Percentiles rank a stretch among this genome's conserved stretches.
Evolutionary conservation across 1,140 invertebrate species (phyloP).

Genomic region (Brachionus manjavacas): DNA sequence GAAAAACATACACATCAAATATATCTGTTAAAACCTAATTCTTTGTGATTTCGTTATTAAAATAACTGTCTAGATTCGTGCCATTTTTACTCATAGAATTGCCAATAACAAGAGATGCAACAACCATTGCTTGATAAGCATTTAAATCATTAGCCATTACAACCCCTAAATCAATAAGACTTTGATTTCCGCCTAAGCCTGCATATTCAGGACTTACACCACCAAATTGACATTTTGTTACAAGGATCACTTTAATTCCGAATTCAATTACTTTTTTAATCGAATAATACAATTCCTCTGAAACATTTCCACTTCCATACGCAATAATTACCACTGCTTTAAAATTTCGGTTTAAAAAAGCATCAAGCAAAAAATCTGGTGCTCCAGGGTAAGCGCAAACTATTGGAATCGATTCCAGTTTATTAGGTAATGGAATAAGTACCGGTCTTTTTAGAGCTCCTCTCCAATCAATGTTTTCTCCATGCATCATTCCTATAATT

Average conservation of each 20-base stretch:
- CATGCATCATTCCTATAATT: conserved; percentile 14
- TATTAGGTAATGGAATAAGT: not conserved
- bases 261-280: not conserved
- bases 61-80: conserved; percentile 10
- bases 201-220: conserved; percentile 15
- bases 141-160: conserved; percentile 33
- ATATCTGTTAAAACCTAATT: too few relatives aligned
- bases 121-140: conserved; percentile 20
- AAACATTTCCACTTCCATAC: conserved; percentile 29
- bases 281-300: not conserved
- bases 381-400: conserved; percentile 11
- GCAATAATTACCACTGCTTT: conserved; percentile 1
- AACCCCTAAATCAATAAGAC: not conserved
- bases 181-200: not conserved
- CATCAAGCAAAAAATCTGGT: not conserved
- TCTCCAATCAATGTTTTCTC: not conserved
- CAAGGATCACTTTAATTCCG: not conserved
- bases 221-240: conserved; percentile 31
- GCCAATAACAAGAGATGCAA: not conserved
- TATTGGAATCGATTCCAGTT: not conserved
- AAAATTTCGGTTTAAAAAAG: not conserved
- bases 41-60: conserved; percentile 5
- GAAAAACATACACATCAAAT: too few relatives aligned
- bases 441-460: not conserved
- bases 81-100: not conserved